These are phyloP conservation scores for Ochropleura plecta DNA, from an alignment of 2,888 invertebrate species.

Conservation along the genomic window DNA sequence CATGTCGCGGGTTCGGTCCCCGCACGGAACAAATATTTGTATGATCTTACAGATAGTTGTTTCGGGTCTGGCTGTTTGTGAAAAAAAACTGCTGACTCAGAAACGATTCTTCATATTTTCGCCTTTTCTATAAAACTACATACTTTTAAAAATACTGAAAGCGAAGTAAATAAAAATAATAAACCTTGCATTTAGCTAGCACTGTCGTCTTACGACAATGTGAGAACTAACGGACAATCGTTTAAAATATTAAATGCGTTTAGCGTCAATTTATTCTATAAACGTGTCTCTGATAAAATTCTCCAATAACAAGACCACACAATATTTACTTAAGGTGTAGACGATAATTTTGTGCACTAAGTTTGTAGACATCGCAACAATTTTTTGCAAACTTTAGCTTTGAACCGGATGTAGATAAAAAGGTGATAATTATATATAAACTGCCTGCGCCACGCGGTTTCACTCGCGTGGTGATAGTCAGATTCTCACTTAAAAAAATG, in stretches of 20 bases:
- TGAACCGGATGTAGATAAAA: slow-evolving; percentile 17
- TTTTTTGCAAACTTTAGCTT: background rate
- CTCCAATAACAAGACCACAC: slow-evolving; percentile 51
- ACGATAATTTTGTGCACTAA: slow-evolving; percentile 16
- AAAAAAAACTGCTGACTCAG: background rate
- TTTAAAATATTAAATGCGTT: slow-evolving; percentile 39
- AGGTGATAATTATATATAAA: slow-evolving; percentile 19
- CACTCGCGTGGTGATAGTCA: no score
- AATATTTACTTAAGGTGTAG: slow-evolving; percentile 39
- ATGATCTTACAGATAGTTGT: no score
- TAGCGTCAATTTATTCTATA: slow-evolving; percentile 44
- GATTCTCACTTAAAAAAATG: no score
- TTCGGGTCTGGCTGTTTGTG: no score
- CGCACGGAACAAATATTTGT: no score
- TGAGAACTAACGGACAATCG: slow-evolving; percentile 34
- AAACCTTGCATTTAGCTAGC: slow-evolving; percentile 14
- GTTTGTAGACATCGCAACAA: background rate
- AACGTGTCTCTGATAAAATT: slow-evolving; percentile 31
- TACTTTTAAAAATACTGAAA: background rate
- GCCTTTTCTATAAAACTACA: background rate
- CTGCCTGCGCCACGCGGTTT: no score
- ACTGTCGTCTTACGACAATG: slow-evolving; percentile 16
- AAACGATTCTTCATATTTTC: background rate
- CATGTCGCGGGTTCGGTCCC: no score
- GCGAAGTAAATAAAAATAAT: background rate